phyloP scores from a whole-genome alignment of 2,113 vertebrate species.

The Corapipo altera region DNA sequence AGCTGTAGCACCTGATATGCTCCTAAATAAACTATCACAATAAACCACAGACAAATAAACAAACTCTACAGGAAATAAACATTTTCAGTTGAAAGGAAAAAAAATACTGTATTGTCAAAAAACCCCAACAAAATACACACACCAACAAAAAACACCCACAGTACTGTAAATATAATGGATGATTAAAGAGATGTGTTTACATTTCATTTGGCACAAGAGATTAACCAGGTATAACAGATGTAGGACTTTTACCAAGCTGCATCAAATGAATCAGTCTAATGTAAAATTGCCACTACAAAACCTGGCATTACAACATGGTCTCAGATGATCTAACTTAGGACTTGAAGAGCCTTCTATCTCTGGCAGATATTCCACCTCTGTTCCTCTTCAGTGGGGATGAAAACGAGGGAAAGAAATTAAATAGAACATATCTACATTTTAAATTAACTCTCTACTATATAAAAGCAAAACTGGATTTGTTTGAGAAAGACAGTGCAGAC shows the following conservation, averaged over 20 bases:
- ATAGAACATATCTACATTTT: background rate
- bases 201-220: background rate
- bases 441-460: background rate
- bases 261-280: background rate
- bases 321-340: background rate
- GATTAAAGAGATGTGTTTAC: background rate
- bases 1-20: background rate
- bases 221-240: background rate
- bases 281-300: background rate
- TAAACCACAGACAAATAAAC: background rate
- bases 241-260: background rate
- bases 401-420: background rate
- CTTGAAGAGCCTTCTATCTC: background rate
- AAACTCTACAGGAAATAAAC: background rate
- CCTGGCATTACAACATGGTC: background rate
- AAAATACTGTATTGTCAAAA: background rate
- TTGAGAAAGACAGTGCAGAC: background rate
- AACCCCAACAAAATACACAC: background rate
- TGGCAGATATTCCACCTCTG: background rate
- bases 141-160: background rate
- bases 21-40: background rate
- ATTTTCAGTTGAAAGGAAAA: background rate
- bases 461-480: background rate
- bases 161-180: background rate
- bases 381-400: background rate